Conservation (phyloP, 2,888 invertebrate genomes). For the Hemithea aestivaria region DNA sequence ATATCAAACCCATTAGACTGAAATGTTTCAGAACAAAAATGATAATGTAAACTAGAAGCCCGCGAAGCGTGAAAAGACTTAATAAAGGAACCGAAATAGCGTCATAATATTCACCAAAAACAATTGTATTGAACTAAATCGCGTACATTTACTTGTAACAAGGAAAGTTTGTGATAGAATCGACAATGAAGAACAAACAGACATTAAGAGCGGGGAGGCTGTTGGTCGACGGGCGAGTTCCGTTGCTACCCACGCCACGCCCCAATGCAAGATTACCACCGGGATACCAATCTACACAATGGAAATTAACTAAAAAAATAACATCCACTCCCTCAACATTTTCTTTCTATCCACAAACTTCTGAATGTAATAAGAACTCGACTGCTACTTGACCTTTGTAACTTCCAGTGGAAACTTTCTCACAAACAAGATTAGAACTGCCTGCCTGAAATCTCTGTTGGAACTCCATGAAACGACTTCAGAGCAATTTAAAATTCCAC, state of each 20-base stretch:
- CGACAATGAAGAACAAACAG: constrained; percentile 33
- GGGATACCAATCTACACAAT: constrained; percentile 60
- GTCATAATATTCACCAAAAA: constrained; percentile 18
- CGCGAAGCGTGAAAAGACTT: too few species aligned
- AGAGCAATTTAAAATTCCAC: constrained; percentile 30
- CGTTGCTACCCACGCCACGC: constrained; percentile 36
- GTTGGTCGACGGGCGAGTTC: constrained; percentile 45
- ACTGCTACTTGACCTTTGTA: constrained; percentile 28
- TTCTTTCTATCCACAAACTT: constrained; percentile 35
- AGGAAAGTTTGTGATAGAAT: constrained; percentile 40
- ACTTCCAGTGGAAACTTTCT: constrained; percentile 31
- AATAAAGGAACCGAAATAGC: constrained; percentile 11
- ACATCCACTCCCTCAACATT: constrained; percentile 28
- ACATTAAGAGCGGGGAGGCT: constrained; percentile 38
- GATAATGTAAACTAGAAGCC: too few species aligned
- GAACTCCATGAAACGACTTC: constrained; percentile 25
- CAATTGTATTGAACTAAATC: constrained; percentile 19
- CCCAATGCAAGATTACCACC: constrained; percentile 38
- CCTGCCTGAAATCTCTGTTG: constrained; percentile 25
- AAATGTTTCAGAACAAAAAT: too few species aligned
- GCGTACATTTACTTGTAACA: constrained; percentile 32
- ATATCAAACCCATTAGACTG: too few species aligned
- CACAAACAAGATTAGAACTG: constrained; percentile 28
- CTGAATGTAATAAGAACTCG: constrained; percentile 29
- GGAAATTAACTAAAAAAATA: constrained; percentile 45